These are phyloP conservation scores for Dendrolimus pini DNA, from an alignment of 2,888 invertebrate genomes.

Conservation along the genomic window DNA sequence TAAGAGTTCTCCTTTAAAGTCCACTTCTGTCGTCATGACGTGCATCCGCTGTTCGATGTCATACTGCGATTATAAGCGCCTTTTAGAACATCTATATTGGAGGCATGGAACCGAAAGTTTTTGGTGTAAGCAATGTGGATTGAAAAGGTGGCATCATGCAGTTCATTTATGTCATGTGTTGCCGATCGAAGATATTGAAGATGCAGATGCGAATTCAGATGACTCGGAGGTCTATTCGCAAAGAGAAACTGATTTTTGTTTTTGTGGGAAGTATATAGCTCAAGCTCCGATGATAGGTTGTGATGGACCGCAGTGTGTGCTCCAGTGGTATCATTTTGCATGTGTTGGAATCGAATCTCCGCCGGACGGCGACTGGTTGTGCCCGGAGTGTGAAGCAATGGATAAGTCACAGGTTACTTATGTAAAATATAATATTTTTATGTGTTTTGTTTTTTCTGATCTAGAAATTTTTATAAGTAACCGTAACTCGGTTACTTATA, in stretches of 20 bases:
- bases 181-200: conserved; percentile 34
- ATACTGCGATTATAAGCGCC: conserved; percentile 39
- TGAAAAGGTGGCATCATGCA: conserved; percentile 46
- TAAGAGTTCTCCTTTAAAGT: conserved; percentile 20
- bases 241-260: conserved; percentile 37
- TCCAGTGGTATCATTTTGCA: conserved; percentile 51
- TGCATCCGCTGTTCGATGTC: conserved; percentile 42
- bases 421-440: not conserved
- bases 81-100: conserved; percentile 56
- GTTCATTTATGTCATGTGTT: conserved; percentile 45
- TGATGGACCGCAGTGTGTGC: conserved; percentile 34
- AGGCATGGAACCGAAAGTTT: conserved; percentile 52
- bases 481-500: too few relatives aligned
- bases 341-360: conserved; percentile 43
- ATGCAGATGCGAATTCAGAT: conserved; percentile 13
- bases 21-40: conserved; percentile 21
- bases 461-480: too few relatives aligned
- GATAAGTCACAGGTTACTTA: conserved; percentile 8
- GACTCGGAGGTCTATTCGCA: conserved; percentile 15
- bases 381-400: conserved; percentile 33
- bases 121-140: conserved; percentile 34
- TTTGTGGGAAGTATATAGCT: conserved; percentile 36
- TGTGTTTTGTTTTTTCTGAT: too few relatives aligned
- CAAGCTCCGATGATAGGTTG: conserved; percentile 51
- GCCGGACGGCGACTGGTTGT: conserved; percentile 50